These are phyloP conservation scores for Dioctria rufipes DNA, from an alignment of 2,888 invertebrate species.

Conservation along the genomic window DNA sequence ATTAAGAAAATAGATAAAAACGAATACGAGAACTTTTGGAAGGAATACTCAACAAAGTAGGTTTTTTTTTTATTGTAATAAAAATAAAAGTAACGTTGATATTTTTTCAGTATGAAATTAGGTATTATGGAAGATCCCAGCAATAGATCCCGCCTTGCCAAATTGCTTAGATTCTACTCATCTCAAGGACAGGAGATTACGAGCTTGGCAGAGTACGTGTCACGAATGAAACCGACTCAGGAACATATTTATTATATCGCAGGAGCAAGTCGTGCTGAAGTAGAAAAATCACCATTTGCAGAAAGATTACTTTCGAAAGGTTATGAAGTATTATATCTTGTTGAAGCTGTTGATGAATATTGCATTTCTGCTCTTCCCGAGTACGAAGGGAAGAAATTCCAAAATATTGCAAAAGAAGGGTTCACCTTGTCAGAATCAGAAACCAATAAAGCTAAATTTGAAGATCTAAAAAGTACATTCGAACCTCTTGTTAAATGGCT, in stretches of 20 bases:
- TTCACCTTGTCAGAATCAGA: conserved; percentile 85
- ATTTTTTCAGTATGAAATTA: conserved; percentile 82
- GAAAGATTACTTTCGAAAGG: conserved; percentile 94
- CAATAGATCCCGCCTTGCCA: conserved; percentile 95
- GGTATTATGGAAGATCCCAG: conserved; percentile 98
- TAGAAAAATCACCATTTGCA: conserved; percentile 93
- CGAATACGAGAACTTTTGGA: conserved; percentile 96
- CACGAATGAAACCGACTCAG: conserved; percentile 95
- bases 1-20: conserved; percentile 94
- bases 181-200: conserved; percentile 81
- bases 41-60: conserved; percentile 97
- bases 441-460: conserved; percentile 81
- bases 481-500: conserved; percentile 95
- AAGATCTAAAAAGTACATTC: conserved; percentile 83
- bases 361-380: conserved; percentile 96
- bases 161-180: conserved; percentile 91
- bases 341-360: conserved; percentile 99
- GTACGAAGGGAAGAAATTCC: conserved; percentile 99
- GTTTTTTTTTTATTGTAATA: conserved; percentile 63
- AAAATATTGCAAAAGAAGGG: conserved; percentile 99
- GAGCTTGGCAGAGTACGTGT: conserved; percentile 89
- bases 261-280: conserved; percentile 88
- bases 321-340: conserved; percentile 94
- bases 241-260: conserved; percentile 97
- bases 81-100: conserved; percentile 47